Percentiles rank a stretch among this genome's conserved stretches.
These are phyloP conservation scores for Acromyrmex heyeri DNA, from an alignment of 1,140 invertebrate species.

Conservation along the genomic window DNA sequence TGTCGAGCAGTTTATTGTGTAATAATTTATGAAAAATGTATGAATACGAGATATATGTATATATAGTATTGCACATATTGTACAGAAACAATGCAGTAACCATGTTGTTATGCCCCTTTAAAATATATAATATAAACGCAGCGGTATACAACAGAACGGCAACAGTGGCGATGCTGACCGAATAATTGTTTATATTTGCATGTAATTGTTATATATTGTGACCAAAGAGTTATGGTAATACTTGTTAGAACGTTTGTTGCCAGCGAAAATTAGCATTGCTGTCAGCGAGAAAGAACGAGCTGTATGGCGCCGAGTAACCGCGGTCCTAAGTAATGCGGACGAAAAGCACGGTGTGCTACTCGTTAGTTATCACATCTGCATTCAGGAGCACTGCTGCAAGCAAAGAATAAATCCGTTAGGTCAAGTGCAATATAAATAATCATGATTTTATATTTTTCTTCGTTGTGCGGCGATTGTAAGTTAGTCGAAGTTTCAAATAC, in stretches of 20 bases:
- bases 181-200: constrained; percentile 77
- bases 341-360: constrained; percentile 38
- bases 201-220: constrained; percentile 69
- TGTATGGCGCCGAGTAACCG: constrained; percentile 60
- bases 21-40: constrained; percentile 17
- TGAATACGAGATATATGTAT: background rate
- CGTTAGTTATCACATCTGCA: constrained; percentile 57
- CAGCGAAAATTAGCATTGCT: constrained; percentile 38
- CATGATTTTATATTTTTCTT: background rate
- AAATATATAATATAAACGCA: constrained; percentile 12
- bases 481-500: constrained; percentile 10
- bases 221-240: constrained; percentile 69
- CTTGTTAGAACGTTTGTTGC: constrained; percentile 63
- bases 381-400: constrained; percentile 49
- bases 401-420: constrained; percentile 17
- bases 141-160: background rate
- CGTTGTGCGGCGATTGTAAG: background rate
- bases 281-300: constrained; percentile 39
- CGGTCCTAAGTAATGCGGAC: constrained; percentile 62
- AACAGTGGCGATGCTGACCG: background rate
- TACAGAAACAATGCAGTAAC: constrained; percentile 22
- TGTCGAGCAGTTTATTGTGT: background rate
- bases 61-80: background rate
- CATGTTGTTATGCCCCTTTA: background rate
- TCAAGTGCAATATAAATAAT: constrained; percentile 38